Conservation (phyloP, 2,888 invertebrate genomes). For the Nowickia ferox region DNA sequence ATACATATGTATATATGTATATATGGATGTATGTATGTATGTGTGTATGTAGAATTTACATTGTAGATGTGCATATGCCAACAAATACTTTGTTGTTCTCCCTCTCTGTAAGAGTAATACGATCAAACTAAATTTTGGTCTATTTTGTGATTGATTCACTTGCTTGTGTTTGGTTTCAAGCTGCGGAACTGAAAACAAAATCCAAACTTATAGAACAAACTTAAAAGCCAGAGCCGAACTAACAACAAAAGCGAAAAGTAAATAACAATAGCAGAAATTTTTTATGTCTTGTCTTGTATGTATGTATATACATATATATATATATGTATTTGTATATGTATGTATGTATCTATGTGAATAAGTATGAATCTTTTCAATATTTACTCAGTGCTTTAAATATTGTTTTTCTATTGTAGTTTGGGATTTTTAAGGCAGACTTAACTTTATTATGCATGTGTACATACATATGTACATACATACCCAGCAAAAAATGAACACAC, state of each 20-base stretch:
- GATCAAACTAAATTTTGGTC: slow-evolving; percentile 1
- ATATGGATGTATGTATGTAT: too few species aligned
- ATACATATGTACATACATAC: too few species aligned
- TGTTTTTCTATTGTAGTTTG: too few species aligned
- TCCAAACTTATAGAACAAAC: slow-evolving; percentile 12
- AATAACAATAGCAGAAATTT: slow-evolving; percentile 1
- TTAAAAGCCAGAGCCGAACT: neutral
- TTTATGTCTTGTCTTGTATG: neutral
- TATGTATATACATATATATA: neutral
- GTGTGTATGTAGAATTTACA: too few species aligned
- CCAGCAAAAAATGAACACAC: too few species aligned
- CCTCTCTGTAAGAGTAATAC: neutral
- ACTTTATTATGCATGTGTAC: too few species aligned
- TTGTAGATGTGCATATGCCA: neutral
- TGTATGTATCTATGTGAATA: neutral
- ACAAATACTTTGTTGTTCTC: slow-evolving; percentile 16
- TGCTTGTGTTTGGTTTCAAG: neutral
- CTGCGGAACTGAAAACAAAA: slow-evolving; percentile 43
- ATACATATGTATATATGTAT: too few species aligned
- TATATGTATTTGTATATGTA: neutral
- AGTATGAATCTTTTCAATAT: too few species aligned
- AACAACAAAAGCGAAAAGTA: neutral
- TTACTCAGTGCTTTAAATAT: too few species aligned
- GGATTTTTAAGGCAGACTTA: too few species aligned
- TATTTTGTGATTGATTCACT: slow-evolving; percentile 28